A percentile compares a stretch with the other conserved stretches of the same genome.
phyloP scores from a whole-genome alignment of 2,888 invertebrate genomes.

The Tipula helvola region DNA sequence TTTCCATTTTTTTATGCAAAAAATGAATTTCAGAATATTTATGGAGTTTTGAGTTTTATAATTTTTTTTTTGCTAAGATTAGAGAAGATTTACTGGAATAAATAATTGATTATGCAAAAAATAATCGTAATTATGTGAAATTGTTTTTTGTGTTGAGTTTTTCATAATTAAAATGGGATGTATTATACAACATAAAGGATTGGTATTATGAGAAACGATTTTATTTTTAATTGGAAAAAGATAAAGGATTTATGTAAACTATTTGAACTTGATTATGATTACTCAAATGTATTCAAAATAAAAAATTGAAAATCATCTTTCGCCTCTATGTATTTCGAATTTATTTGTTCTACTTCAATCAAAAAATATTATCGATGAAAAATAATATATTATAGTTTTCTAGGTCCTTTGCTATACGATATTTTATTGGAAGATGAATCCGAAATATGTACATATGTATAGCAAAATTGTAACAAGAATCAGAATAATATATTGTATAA shows the following conservation, averaged over 20 bases:
- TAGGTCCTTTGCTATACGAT: neutral
- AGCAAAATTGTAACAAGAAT: neutral
- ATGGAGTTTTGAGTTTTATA: neutral
- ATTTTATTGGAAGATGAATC: neutral
- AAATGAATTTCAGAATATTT: neutral
- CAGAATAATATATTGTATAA: neutral
- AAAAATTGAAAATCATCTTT: neutral
- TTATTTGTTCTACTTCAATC: neutral
- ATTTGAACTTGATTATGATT: neutral
- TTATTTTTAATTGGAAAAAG: neutral
- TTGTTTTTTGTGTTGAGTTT: neutral
- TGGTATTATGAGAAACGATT: neutral
- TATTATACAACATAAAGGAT: too few species aligned
- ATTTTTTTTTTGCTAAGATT: neutral
- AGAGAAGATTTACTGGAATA: neutral
- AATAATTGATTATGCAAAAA: neutral
- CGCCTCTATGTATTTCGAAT: neutral
- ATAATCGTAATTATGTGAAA: neutral
- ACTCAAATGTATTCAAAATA: neutral
- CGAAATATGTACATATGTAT: neutral
- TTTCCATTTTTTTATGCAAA: neutral
- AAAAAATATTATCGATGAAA: neutral
- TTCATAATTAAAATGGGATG: neutral
- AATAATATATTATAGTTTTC: neutral
- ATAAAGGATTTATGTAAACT: neutral